These are phyloP conservation scores for Lagenorhynchus albirostris DNA, from an alignment of 2,113 vertebrate genomes.

Conservation along the genomic window DNA sequence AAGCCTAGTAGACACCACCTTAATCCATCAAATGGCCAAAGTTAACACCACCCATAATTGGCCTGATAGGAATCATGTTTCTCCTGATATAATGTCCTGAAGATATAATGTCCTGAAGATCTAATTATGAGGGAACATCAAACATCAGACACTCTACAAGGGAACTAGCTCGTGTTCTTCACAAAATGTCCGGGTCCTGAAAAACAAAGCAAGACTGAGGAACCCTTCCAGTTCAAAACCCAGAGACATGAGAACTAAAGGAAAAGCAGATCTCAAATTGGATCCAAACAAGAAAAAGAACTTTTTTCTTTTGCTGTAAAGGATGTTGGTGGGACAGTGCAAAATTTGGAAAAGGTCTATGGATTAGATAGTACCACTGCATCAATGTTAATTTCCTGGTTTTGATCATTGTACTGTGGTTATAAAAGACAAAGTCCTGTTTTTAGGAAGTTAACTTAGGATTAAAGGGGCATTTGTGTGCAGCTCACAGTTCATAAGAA, in stretches of 20 bases:
- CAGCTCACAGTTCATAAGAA: neutral
- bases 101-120: neutral
- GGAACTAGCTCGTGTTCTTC: neutral
- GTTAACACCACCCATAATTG: neutral
- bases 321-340: neutral
- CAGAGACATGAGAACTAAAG: neutral
- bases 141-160: neutral
- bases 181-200: neutral
- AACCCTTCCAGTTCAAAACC: neutral
- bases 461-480: neutral
- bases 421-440: neutral
- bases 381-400: neutral
- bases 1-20: neutral
- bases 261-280: neutral
- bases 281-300: neutral
- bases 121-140: neutral
- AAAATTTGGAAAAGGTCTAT: neutral
- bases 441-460: neutral
- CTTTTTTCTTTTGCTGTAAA: neutral
- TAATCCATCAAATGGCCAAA: neutral
- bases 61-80: neutral
- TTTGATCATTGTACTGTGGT: neutral
- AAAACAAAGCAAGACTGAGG: neutral
- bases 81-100: neutral
- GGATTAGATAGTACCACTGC: neutral